These are phyloP conservation scores for Setophaga petechia DNA, from an alignment of 2,113 vertebrate genomes.

Conservation along the genomic window DNA sequence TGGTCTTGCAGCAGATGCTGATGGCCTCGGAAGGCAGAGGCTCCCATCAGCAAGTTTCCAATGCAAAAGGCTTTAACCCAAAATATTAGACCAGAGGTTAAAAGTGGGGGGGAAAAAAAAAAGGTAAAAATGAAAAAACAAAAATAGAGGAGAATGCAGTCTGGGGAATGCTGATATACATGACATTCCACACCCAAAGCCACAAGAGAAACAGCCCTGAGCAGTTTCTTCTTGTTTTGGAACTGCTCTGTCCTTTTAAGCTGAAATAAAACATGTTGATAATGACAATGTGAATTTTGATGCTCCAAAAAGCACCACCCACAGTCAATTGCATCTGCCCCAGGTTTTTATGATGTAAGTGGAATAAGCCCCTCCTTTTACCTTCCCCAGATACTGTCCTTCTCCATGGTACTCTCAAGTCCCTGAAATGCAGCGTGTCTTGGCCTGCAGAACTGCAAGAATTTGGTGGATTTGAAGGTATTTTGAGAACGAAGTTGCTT, in stretches of 20 bases:
- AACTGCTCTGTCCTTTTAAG: neutral
- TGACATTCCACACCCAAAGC: neutral
- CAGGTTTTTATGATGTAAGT: neutral
- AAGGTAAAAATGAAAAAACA: neutral
- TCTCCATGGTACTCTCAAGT: neutral
- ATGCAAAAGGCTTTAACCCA: constrained; percentile 40
- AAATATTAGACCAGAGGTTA: neutral
- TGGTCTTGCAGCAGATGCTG: neutral
- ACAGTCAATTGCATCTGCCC: neutral
- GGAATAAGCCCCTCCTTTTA: neutral
- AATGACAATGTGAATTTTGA: neutral
- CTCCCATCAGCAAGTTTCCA: neutral
- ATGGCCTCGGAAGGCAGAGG: neutral
- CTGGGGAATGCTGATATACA: neutral
- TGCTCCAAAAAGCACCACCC: neutral
- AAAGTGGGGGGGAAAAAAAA: neutral
- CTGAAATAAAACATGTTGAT: neutral
- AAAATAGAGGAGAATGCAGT: neutral
- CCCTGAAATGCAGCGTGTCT: neutral
- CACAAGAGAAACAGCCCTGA: fast-evolving
- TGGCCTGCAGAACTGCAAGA: neutral
- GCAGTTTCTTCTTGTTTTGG: neutral
- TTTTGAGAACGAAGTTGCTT: neutral
- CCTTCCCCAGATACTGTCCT: neutral
- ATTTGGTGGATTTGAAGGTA: neutral